These are phyloP conservation scores for Hippopotamus amphibius DNA, from an alignment of 2,113 vertebrate species.

Conservation along the genomic window DNA sequence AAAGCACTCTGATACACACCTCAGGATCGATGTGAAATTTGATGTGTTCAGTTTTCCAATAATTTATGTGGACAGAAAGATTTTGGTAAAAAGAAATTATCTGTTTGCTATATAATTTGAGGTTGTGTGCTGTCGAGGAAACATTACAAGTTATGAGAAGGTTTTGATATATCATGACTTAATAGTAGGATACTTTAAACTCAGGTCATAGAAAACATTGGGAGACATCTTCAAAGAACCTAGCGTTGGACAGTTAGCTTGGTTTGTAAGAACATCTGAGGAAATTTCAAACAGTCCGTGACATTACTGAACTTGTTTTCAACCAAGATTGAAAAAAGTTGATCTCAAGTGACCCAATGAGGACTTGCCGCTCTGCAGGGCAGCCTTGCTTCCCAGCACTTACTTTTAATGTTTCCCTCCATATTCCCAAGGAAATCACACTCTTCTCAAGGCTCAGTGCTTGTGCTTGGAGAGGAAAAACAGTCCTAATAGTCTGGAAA, in stretches of 20 bases:
- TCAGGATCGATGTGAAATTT: constrained; percentile 4
- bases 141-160: background rate
- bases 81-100: background rate
- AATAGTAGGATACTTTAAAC: background rate
- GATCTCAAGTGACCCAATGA: background rate
- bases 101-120: background rate
- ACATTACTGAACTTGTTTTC: constrained; percentile 11
- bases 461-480: background rate
- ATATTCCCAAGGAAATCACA: background rate
- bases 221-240: background rate
- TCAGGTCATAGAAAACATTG: background rate
- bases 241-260: background rate
- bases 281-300: background rate
- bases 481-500: background rate
- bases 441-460: background rate
- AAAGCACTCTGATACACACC: background rate
- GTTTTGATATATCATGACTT: background rate
- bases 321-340: background rate
- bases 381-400: background rate
- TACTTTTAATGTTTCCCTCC: background rate
- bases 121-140: background rate
- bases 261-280: background rate
- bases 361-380: background rate
- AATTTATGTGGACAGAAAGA: constrained; percentile 6
- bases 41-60: background rate